Percentiles rank a stretch among this genome's conserved stretches.
These are phyloP conservation scores for Montipora foliosa DNA, from an alignment of 64 coral and sea anemone species.

Conservation along the genomic window DNA sequence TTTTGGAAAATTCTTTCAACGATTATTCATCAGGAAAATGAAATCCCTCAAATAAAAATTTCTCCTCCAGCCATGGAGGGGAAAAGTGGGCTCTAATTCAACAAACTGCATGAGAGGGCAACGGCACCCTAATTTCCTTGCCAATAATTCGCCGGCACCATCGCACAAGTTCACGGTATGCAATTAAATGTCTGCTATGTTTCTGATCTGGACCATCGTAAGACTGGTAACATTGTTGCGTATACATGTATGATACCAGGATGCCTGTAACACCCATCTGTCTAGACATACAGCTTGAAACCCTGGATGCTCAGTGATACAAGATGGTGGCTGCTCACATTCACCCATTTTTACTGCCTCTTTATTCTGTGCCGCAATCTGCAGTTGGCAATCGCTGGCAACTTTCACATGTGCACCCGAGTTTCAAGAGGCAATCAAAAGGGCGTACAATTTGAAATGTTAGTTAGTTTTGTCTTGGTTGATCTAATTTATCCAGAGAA, in stretches of 20 bases:
- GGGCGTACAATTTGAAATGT: neutral
- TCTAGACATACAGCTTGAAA: slow-evolving; percentile 4
- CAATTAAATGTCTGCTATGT: slow-evolving; percentile 25
- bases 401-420: neutral
- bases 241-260: slow-evolving; percentile 31
- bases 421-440: no score
- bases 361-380: slow-evolving; percentile 2
- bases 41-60: neutral
- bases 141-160: slow-evolving; percentile 59
- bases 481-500: no score
- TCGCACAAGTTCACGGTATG: slow-evolving; percentile 47
- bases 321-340: neutral
- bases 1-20: no score
- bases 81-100: neutral
- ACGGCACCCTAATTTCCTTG: neutral
- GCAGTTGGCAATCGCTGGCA: slow-evolving; percentile 44
- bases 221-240: slow-evolving; percentile 39
- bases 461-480: no score
- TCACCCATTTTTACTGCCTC: neutral
- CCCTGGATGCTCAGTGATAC: no score
- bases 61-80: slow-evolving; percentile 18
- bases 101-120: no score
- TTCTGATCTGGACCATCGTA: slow-evolving; percentile 62
- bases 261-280: slow-evolving; percentile 58
- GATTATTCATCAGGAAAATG: neutral